A percentile compares a stretch with the other conserved stretches of the same genome.
These are phyloP conservation scores for Larimichthys crocea DNA, from an alignment of 2,113 vertebrate genomes.

Conservation along the genomic window DNA sequence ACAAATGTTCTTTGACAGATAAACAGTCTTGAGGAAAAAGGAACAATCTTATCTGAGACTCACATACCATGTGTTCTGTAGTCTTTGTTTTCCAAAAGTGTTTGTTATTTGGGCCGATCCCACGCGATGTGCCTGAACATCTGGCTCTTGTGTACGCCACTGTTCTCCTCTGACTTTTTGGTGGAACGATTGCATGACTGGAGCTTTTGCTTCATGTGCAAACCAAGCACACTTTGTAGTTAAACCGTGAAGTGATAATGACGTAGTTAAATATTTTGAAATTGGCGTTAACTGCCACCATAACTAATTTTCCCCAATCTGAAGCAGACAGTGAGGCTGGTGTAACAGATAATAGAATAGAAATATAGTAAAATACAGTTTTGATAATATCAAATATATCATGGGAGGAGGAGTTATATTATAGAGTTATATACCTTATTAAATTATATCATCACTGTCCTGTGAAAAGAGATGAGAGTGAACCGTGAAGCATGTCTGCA, in stretches of 20 bases:
- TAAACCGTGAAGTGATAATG: constrained; percentile 35
- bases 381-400: not conserved
- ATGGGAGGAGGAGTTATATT: not conserved
- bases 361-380: not conserved
- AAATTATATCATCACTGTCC: not conserved
- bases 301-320: not conserved
- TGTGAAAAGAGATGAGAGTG: not conserved
- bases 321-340: not conserved
- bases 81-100: constrained; percentile 36
- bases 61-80: constrained; percentile 46
- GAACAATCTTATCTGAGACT: constrained; percentile 28
- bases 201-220: constrained; percentile 29
- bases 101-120: constrained; percentile 49
- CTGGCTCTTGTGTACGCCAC: constrained; percentile 53
- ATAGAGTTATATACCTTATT: not conserved
- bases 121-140: constrained; percentile 58
- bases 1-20: constrained; percentile 10
- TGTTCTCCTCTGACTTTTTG: constrained; percentile 19
- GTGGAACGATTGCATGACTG: constrained; percentile 4
- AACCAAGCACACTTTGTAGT: constrained; percentile 12
- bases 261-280: constrained; percentile 28
- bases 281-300: constrained; percentile 1
- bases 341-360: not conserved
- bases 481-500: constrained; percentile 18
- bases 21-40: constrained; percentile 30